These are phyloP conservation scores for Phenganax marumi DNA, from an alignment of 92 coral and sea anemone genomes.

Conservation along the genomic window DNA sequence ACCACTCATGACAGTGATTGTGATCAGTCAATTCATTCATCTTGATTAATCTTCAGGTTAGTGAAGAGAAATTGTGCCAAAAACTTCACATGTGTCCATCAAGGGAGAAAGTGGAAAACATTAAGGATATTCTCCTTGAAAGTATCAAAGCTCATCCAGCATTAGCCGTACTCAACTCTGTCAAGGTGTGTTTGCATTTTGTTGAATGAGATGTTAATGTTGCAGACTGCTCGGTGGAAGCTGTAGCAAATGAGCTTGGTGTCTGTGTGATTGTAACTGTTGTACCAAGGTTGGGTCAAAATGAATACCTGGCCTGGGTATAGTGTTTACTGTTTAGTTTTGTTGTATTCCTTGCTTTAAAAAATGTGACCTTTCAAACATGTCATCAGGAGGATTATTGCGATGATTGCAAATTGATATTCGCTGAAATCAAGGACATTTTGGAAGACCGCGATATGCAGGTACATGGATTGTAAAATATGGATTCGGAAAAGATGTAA, in stretches of 20 bases:
- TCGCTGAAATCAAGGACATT: slow-evolving; percentile 32
- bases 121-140: not conserved
- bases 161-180: not conserved
- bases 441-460: slow-evolving; percentile 23
- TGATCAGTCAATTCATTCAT: not conserved
- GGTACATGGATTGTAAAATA: not conserved
- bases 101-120: not conserved
- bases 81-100: slow-evolving; percentile 21
- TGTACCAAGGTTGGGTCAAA: too few species aligned
- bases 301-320: not conserved
- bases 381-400: slow-evolving; percentile 16
- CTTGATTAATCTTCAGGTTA: slow-evolving; percentile 6
- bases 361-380: not conserved
- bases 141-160: not conserved
- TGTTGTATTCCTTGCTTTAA: not conserved
- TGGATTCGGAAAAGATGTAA: not conserved
- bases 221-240: too few species aligned
- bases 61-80: slow-evolving; percentile 14
- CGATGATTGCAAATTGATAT: slow-evolving; percentile 29
- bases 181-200: slow-evolving; percentile 1
- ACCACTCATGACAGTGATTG: not conserved
- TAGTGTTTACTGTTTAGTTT: not conserved
- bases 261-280: too few species aligned
- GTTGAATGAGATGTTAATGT: not conserved
- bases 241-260: too few species aligned